Evolutionary conservation across 2,797 vertebrate genomes (phyloP), one percentile per base, ranked within the genome.

Genomic region (Pseudotriccus pelzelni): DNA sequence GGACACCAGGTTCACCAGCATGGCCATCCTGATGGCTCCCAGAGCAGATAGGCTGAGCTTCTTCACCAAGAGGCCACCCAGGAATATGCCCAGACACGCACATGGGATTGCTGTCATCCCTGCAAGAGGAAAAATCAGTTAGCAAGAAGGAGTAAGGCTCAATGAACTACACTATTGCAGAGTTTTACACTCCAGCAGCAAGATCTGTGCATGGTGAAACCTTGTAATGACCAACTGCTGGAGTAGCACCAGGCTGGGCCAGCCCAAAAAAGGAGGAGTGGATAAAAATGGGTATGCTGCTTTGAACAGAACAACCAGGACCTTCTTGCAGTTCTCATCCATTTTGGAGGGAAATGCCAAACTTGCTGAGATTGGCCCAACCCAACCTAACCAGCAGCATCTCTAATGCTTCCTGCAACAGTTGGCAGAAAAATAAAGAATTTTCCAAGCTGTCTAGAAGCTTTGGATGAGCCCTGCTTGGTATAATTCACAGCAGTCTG

Each of bases 101-200:
- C 99, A 99, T 0, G 99, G 99, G 94, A 99, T 99, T 12, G 99
- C 99, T 1, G 99, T 99, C 99, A 99, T 99, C 78, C 99, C 99
- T 99, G 96, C n/a, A 79, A 81, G 60, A 87, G 50, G 28, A 72
- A 86, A 85, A 92, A 53, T 22, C 19, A 21, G 46, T 94, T 46
- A 96, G 59, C 19, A 14, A 12, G 43, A n/a, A 14, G 24, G 15
- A 52, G 21, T 1, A 4, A 43, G 12, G 50, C 22, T 50, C 21
- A 15, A 18, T 4, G 20, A 66, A 20, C 4, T 3, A 9, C 18
- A 19, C 10, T 24, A 25, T 13, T 20, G 37, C 52, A 69, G 21
- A 23, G 37, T 20, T 78, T 59, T 53, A 43, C 32, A 15, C 62
- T 37, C 30, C 53, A 88, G 63, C 28, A 91, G 55, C 13, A 28